Evolutionary conservation across 2,113 vertebrate genomes (phyloP).

Genomic region (Scartelaos histophorus): DNA sequence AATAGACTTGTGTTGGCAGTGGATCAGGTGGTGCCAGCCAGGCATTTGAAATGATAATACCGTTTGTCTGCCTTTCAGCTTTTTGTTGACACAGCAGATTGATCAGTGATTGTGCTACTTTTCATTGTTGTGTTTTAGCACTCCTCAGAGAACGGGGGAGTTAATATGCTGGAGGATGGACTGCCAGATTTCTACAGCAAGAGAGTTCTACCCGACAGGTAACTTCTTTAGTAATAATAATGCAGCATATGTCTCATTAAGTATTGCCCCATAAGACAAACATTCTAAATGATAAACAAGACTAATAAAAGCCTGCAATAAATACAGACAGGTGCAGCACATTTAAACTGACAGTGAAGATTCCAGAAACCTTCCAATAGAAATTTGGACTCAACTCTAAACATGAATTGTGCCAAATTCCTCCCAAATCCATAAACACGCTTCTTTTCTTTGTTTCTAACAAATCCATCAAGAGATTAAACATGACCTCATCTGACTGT

Average conservation of each 20-base stretch:
- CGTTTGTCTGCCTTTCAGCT: conserved; percentile 46
- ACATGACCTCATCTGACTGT: background rate
- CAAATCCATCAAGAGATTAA: background rate
- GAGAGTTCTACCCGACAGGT: conserved; percentile 87
- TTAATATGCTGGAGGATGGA: conserved; percentile 84
- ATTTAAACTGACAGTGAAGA: background rate
- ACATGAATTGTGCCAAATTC: background rate
- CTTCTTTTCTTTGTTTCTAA: background rate
- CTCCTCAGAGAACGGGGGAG: conserved; percentile 82
- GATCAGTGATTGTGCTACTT: conserved; percentile 30
- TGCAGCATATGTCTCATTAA: background rate
- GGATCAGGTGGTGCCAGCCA: conserved; percentile 25
- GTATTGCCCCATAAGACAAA: background rate
- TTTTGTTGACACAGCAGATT: conserved; percentile 33
- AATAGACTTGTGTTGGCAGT: conserved; percentile 39
- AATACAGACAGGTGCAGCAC: background rate
- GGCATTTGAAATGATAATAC: conserved; percentile 45
- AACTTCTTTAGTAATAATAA: conserved; percentile 1
- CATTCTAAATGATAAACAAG: background rate
- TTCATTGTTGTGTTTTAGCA: conserved; percentile 54
- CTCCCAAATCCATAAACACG: background rate
- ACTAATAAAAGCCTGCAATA: background rate
- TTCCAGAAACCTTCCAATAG: background rate
- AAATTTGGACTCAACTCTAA: background rate
- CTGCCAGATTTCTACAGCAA: conserved; percentile 89